These are phyloP conservation scores for Alectura lathami DNA, from an alignment of 2,113 vertebrate species.

Conservation along the genomic window DNA sequence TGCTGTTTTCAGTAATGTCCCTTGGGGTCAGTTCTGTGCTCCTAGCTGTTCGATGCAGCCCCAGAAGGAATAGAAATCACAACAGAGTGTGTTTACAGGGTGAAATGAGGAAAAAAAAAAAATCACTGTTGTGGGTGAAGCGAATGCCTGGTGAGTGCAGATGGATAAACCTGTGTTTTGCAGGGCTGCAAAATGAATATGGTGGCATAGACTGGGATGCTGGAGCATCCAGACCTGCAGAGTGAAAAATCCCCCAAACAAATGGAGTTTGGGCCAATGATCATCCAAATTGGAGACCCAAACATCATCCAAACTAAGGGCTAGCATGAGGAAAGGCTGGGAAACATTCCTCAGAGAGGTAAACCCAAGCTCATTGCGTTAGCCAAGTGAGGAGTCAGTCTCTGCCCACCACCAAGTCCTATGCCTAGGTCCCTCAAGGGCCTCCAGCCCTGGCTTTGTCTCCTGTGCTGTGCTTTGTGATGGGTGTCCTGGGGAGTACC, in stretches of 20 bases:
- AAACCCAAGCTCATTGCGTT: background rate
- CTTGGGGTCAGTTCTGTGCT: background rate
- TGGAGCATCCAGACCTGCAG: background rate
- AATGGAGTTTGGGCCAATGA: background rate
- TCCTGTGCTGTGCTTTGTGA: background rate
- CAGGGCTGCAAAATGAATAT: fast-evolving
- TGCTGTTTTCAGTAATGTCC: background rate
- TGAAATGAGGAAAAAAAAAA: fast-evolving
- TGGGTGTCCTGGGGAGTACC: background rate
- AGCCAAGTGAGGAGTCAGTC: background rate
- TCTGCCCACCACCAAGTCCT: fast-evolving
- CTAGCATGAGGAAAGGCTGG: background rate
- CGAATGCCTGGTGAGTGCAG: background rate
- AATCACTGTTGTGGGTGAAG: background rate
- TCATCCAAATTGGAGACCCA: background rate
- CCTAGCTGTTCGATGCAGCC: background rate
- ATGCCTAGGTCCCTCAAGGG: background rate
- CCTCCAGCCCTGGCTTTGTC: background rate
- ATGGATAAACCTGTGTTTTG: background rate
- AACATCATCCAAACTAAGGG: background rate
- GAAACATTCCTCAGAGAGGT: fast-evolving
- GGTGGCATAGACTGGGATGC: background rate
- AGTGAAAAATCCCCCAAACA: background rate
- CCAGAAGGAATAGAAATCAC: background rate
- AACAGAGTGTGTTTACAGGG: background rate